Conservation (phyloP, 2,888 invertebrate species). For the Folsomia manolachei region DNA sequence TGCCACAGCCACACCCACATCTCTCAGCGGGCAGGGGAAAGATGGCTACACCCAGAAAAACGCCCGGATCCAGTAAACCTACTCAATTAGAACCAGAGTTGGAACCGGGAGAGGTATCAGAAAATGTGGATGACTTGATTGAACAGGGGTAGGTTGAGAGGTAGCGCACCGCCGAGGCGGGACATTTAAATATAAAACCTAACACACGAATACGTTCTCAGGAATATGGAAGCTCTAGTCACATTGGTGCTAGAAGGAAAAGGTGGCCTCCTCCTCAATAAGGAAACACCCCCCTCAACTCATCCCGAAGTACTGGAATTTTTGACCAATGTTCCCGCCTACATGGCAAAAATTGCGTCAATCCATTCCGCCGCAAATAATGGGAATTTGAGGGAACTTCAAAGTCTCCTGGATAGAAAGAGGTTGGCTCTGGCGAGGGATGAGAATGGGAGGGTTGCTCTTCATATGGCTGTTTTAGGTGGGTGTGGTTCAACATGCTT, state of each 20-base stretch:
- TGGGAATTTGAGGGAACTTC: slow-evolving; percentile 79
- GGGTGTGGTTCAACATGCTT: too few relatives aligned
- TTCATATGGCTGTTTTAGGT: slow-evolving; percentile 72
- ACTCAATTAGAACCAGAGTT: slow-evolving; percentile 29
- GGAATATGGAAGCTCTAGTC: slow-evolving; percentile 87
- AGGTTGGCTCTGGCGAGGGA: slow-evolving; percentile 88
- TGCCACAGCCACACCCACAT: too few relatives aligned
- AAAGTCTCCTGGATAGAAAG: slow-evolving; percentile 79
- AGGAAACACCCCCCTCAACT: slow-evolving; percentile 59
- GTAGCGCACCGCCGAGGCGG: background rate
- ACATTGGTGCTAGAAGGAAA: slow-evolving; percentile 84
- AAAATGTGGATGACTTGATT: slow-evolving; percentile 52
- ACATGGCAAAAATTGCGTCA: slow-evolving; percentile 84
- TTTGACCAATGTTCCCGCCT: slow-evolving; percentile 79
- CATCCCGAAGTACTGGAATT: slow-evolving; percentile 81
- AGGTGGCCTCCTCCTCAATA: slow-evolving; percentile 71
- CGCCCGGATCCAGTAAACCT: too few relatives aligned
- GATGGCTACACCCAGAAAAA: background rate
- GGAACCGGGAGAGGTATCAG: slow-evolving; percentile 51
- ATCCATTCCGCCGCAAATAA: slow-evolving; percentile 82
- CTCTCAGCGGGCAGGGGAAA: slow-evolving; percentile 22
- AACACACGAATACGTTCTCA: slow-evolving; percentile 53
- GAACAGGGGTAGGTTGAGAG: slow-evolving; percentile 16
- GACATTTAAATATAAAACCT: background rate
- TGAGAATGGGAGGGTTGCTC: slow-evolving; percentile 73